Base-by-base conservation (phyloP, 2,888 invertebrate genomes). In the Drosophila kokeensis region DNA sequence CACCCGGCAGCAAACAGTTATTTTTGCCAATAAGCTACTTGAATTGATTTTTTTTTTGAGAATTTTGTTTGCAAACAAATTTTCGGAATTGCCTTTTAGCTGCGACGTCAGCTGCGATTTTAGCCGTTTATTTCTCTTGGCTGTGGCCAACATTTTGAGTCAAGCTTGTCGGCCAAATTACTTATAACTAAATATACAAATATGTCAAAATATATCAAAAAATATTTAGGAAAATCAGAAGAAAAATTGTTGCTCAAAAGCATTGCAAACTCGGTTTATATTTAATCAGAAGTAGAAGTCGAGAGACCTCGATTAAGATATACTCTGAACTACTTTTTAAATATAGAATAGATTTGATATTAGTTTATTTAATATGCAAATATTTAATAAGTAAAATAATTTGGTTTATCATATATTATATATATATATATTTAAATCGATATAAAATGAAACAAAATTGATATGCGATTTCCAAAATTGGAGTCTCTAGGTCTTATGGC, bases 21-120 rank as follows among this genome's bases (percentile, higher is more conserved):
- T 38, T 45, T 45, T 15, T 15, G 45, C 45, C 45, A 15, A 24
- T 45, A 59, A 34, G 74, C 81, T 75, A 75, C 79, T 63, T 69
- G 62, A 59, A 59, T 69, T 69, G 10, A 40, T 73, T 73, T 73
- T 62, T 73, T 73, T 62, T 76, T 24, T 1, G 1, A 84, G 89
- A 85, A 89, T 82, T 66, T 61, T 24, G 15, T 24, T 60, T 64
- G 63, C 55, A 58, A 59, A 60, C 58, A 21, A 21, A 36, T 75
- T 78, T 76, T 73, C 58, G 76, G 85, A 77, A 73, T 24, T 73
- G 74, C 63, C 54, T 74, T 67, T 64, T 73, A 82, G 81, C 85
- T 86, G 86, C 86, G 86, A 85, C 83, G 86, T 89, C 83, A 85
- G 72, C 82, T 68, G 58, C 42, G 64, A 40, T 60, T 87, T 69